Evolutionary conservation across 2,113 vertebrate species (phyloP), one percentile per base, ranked within the genome.

Genomic region (Sula dactylatra): DNA sequence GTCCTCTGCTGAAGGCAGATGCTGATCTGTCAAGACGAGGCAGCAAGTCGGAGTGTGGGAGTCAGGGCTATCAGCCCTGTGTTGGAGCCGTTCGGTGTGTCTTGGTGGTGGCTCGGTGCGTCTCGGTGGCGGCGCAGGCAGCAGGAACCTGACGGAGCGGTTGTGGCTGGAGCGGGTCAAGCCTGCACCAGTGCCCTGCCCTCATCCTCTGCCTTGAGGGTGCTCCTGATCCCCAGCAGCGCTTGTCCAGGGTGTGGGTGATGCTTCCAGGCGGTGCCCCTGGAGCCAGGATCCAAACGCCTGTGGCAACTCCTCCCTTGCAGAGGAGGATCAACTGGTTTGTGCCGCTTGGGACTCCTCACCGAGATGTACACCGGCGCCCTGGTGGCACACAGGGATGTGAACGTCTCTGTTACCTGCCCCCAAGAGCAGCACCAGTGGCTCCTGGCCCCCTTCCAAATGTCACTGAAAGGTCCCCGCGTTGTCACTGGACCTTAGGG

Each of bases 81-180:
- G 0, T 17, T 27, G 7, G 26, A 24, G 59, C 36, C 0, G 0
- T 32, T 40, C 0, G 0, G 21, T 11, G 27, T 17, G 0, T 26
- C 3, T 3, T 4, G 2, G 80, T 20, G 58, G 22, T 22, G 71
- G 24, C 45, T 90, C 4, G 1, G 8, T 16, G 32, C 0, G 4
- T 58, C 52, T 38, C 0, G 4, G 77, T n/a, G n/a, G 29, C 6
- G 2, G n/a, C 9, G 5, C 24, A 5, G 49, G 24, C 6, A 3
- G 56, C 79, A 81, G 72, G 44, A 89, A 86, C 95, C 90, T 58
- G 87, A 59, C 9, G 20, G 83, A 29, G 66, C 4, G 0, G 76
- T 86, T 94, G 66, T 55, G 66, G 82, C 54, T 9, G 6, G 61
- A 77, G 71, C 4, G 1, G 36, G 65, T 59, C 3, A 3, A 38